Evolutionary conservation across 2,888 invertebrate genomes (phyloP).

Genomic region (Calephelis perditalis): DNA sequence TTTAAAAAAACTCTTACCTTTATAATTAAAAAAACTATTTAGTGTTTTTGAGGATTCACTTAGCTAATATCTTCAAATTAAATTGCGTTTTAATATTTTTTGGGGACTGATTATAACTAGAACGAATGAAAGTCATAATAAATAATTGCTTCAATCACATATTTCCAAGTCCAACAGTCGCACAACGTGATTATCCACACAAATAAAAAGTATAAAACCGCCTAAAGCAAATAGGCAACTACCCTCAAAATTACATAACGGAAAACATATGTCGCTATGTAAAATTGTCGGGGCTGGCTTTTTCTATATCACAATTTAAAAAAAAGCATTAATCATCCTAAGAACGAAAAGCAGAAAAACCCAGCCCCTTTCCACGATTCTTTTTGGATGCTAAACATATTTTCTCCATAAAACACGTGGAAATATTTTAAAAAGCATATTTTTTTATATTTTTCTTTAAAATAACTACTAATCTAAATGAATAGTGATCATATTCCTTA

Average conservation of each 20-base stretch:
- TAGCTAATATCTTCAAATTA: too few relatives aligned
- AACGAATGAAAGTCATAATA: too few relatives aligned
- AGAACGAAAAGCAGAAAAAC: conserved; percentile 42
- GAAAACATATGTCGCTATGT: conserved; percentile 69
- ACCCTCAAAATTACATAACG: conserved; percentile 57
- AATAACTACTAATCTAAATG: conserved; percentile 48
- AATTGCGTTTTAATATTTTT: too few relatives aligned
- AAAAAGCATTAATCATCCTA: conserved; percentile 35
- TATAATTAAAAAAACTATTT: too few relatives aligned
- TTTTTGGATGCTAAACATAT: conserved; percentile 62
- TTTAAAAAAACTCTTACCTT: too few relatives aligned
- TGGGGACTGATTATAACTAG: too few relatives aligned
- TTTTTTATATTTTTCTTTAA: conserved; percentile 44
- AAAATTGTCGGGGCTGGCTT: conserved; percentile 60
- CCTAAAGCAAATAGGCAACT: conserved; percentile 16
- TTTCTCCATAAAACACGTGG: conserved; percentile 47
- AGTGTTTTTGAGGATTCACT: too few relatives aligned
- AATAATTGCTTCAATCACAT: too few relatives aligned
- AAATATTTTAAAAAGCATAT: conserved; percentile 38
- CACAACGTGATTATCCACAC: conserved; percentile 13
- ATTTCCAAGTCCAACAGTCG: conserved; percentile 4
- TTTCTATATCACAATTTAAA: conserved; percentile 38
- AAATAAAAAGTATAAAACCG: conserved; percentile 13
- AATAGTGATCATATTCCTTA: conserved; percentile 47
- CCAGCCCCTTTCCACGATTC: conserved; percentile 49